Conservation (phyloP, 2,888 invertebrate species). For the Parnassius glacialis region DNA sequence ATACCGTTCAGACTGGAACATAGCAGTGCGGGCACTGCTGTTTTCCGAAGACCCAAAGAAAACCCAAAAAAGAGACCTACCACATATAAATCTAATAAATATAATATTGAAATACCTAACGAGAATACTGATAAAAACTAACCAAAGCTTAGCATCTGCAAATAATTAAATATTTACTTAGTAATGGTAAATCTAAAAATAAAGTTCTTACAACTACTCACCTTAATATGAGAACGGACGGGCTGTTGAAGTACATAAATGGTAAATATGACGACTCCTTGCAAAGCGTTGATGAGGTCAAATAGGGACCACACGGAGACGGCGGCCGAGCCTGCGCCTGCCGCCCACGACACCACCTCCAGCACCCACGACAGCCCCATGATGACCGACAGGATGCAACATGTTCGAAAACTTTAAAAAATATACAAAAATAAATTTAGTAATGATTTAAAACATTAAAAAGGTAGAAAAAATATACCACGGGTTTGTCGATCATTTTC, state of each 20-base stretch:
- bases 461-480: neutral
- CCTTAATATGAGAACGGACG: slow-evolving; percentile 65
- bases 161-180: no score
- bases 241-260: slow-evolving; percentile 82
- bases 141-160: no score
- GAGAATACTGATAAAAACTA: no score
- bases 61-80: no score
- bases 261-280: slow-evolving; percentile 84
- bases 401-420: slow-evolving; percentile 73
- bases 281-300: slow-evolving; percentile 85
- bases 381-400: slow-evolving; percentile 82
- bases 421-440: neutral
- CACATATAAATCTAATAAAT: no score
- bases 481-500: neutral
- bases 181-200: neutral
- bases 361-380: slow-evolving; percentile 87
- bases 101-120: no score
- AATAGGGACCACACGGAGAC: slow-evolving; percentile 82
- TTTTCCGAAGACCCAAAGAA: no score
- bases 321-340: slow-evolving; percentile 71
- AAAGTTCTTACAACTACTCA: slow-evolving; percentile 28
- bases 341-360: slow-evolving; percentile 85
- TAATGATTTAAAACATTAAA: neutral
- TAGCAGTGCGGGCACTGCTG: no score
- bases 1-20: no score